A percentile compares a stretch with the other conserved stretches of the same genome.
Evolutionary conservation across 2,113 vertebrate genomes (phyloP).

Genomic region (Aspiorhynchus laticeps): DNA sequence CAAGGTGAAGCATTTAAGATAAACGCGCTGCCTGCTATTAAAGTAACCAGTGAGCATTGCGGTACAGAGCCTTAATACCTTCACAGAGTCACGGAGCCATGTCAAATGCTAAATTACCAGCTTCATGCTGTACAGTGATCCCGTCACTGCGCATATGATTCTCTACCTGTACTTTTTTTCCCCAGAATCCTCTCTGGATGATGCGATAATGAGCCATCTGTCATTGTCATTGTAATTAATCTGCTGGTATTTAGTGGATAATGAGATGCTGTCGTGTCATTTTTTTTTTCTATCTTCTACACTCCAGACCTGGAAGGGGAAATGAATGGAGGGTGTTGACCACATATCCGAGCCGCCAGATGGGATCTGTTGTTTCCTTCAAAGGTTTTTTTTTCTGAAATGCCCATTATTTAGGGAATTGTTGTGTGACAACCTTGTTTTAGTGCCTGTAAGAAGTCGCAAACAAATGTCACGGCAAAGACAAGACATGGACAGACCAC

Average conservation of each 20-base stretch:
- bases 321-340: conserved; percentile 40
- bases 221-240: conserved; percentile 80
- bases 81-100: conserved; percentile 27
- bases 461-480: conserved; percentile 20
- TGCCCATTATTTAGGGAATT: conserved; percentile 21
- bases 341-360: conserved; percentile 32
- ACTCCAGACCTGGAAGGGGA: conserved; percentile 21
- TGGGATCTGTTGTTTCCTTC: conserved; percentile 37
- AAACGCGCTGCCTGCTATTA: not conserved
- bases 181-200: conserved; percentile 67
- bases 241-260: conserved; percentile 79
- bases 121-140: conserved; percentile 36
- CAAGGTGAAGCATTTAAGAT: not conserved
- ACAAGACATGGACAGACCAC: not conserved
- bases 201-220: conserved; percentile 77
- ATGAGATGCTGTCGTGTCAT: conserved; percentile 76
- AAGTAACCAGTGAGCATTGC: conserved; percentile 15
- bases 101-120: conserved; percentile 35
- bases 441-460: not conserved
- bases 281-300: conserved; percentile 43
- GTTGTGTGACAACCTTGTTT: conserved; percentile 33
- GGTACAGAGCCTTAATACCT: not conserved
- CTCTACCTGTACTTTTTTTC: conserved; percentile 63
- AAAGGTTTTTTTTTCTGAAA: conserved; percentile 3
- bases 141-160: conserved; percentile 38